phyloP scores from a whole-genome alignment of 2,797 vertebrate species.

The Centroberyx gerrardi region DNA sequence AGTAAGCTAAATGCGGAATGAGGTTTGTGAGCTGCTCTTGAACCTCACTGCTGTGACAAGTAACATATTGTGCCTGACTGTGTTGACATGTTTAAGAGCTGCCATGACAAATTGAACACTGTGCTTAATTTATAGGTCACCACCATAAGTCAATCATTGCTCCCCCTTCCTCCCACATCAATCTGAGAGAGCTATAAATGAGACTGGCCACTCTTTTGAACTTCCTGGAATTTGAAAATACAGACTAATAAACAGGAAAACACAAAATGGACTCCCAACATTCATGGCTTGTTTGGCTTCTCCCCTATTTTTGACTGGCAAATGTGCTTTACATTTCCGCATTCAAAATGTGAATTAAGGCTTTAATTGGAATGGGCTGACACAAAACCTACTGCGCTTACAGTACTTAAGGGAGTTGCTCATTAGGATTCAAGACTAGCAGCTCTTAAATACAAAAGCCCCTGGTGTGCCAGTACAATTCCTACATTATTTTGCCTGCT shows the following conservation, averaged over 20 bases:
- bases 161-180: not conserved
- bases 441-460: slow-evolving; percentile 50
- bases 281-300: slow-evolving; percentile 13
- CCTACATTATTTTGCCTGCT: slow-evolving; percentile 52
- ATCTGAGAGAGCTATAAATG: slow-evolving; percentile 6
- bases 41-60: slow-evolving; percentile 18
- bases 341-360: slow-evolving; percentile 11
- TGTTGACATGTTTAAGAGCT: slow-evolving; percentile 11
- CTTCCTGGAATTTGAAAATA: not conserved
- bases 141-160: not conserved
- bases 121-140: not conserved
- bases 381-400: slow-evolving; percentile 17
- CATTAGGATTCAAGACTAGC: slow-evolving; percentile 45
- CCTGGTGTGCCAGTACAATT: slow-evolving; percentile 43
- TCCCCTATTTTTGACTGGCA: not conserved
- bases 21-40: slow-evolving; percentile 48
- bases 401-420: slow-evolving; percentile 23
- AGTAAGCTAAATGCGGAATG: slow-evolving; percentile 36
- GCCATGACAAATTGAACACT: not conserved
- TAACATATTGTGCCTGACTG: slow-evolving; percentile 31
- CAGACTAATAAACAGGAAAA: not conserved
- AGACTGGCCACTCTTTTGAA: not conserved
- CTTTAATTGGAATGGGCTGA: slow-evolving; percentile 17
- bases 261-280: not conserved
- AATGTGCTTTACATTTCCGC: not conserved